Evolutionary conservation across 2,113 vertebrate species (phyloP), one percentile per base, ranked within the genome.

Genomic region (Origma solitaria): DNA sequence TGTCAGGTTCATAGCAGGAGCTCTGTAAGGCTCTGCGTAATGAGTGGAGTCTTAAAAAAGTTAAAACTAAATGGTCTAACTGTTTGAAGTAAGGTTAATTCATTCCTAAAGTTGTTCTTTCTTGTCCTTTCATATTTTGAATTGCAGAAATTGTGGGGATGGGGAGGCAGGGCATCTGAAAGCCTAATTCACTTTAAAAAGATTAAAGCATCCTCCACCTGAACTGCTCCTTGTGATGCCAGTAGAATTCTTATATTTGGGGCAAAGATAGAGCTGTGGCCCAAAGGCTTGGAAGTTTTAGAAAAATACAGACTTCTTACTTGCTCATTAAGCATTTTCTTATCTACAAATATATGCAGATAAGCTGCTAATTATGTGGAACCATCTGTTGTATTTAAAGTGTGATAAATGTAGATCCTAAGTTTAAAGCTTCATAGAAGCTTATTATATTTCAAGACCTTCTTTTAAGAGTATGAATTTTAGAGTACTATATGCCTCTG

Each of bases 381-480:
- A 58, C 95, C 96, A 96, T 97, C 96, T 97, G 96, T 94, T 94
- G 57, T 80, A 96, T 89, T 92, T 92, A 85, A 92, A 94, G 73
- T 76, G 54, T 80, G 84, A 49, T 96, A 94, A 96, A 86, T 81
- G 85, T 86, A 92, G 82, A 82, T 85, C 23, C 79, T 35, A 58
- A 82, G 42, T 90, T 89, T 96, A 87, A 92, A 94, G 66, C 70
- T 92, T 95, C 57, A 27, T 61, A 88, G 92, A 54, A 61, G 42
- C 64, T 56, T 92, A 77, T 80, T 90, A 44, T 82, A 84, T 89
- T 92, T 94, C 53, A 79, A 91, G 50, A 40, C 70, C 38, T 85
- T 31, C 40, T 91, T 89, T 91, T 79, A 45, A 68, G 49, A 64
- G 22, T 38, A 58, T 66, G 49, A 50, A 57, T 77, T 92, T 81